Conservation (phyloP, 1,140 invertebrate genomes). For the Bombus pascuorum region DNA sequence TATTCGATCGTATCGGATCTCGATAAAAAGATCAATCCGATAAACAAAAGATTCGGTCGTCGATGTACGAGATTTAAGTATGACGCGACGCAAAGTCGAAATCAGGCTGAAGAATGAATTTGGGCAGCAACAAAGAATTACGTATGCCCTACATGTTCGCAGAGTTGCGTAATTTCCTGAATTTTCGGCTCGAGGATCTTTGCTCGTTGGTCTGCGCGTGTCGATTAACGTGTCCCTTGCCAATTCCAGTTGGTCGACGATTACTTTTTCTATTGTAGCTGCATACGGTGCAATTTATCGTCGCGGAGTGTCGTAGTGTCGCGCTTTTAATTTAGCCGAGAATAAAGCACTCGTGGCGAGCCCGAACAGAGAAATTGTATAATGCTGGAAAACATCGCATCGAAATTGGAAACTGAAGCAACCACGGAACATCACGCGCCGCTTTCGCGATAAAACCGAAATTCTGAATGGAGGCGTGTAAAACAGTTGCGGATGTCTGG, state of each 20-base stretch:
- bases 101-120: too few relatives aligned
- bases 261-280: neutral
- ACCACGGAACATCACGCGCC: neutral
- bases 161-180: too few relatives aligned
- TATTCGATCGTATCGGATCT: too few relatives aligned
- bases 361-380: neutral
- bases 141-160: rapidly evolving
- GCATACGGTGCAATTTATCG: neutral
- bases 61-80: too few relatives aligned
- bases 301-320: neutral
- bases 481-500: neutral
- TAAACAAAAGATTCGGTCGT: too few relatives aligned
- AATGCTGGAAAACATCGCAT: neutral
- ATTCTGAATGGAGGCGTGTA: neutral
- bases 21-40: too few relatives aligned
- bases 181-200: too few relatives aligned
- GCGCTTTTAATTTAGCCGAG: neutral
- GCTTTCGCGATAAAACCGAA: neutral
- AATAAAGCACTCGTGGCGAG: neutral
- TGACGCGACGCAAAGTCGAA: too few relatives aligned
- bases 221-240: neutral
- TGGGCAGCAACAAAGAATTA: too few relatives aligned
- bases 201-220: neutral
- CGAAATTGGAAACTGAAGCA: constrained; percentile 11
- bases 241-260: neutral